Base-by-base conservation (phyloP, 2,113 vertebrate species). In the Diadophis punctatus region DNA sequence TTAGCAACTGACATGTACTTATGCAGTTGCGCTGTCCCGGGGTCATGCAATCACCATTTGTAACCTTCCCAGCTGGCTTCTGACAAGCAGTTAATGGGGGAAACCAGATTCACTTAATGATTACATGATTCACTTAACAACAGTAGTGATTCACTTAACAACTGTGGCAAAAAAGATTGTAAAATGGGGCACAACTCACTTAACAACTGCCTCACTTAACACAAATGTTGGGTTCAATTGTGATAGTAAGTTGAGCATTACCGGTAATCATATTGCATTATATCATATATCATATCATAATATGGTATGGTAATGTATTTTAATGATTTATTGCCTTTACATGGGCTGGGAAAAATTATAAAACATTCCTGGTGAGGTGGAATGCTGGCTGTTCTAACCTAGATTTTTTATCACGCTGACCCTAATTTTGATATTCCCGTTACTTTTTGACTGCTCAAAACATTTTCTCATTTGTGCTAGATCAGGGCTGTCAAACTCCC, bases 321-420 rank as follows among this genome's bases (percentile, higher is more conserved):
- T 80, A 22, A 39, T 22, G 74, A 80, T 80, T 80, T 43, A 20
- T 39, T 80, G 74, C 34, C 74, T 39, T 80, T 39, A 80, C 18
- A 80, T 20, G 0, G 18, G 3, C 74, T 80, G 34, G 34, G 34
- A 16, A 18, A 80, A 80, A 80, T 80, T 80, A 43, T 39, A 80
- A 80, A 87, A 52, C 30, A 52, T n/a, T 52, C 1, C 49, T 87
- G 49, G 49, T n/a, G 86, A 11, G 49, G 49, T 30, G 30, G 27
- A 34, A 52, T 49, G 7, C 49, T 87, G 93, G 92, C 90, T 80
- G 34, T 80, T 80, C 39, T 80, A 80, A 80, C 34, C 92, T 94
- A 90, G 94, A 93, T 94, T 96, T 94, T 93, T 96, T 90, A 95
- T 94, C 87, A 88, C 92, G 87, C 92, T 90, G 60, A 68, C 8